phyloP scores from a whole-genome alignment of 2,888 invertebrate species.

The Epirrhoe alternata region DNA sequence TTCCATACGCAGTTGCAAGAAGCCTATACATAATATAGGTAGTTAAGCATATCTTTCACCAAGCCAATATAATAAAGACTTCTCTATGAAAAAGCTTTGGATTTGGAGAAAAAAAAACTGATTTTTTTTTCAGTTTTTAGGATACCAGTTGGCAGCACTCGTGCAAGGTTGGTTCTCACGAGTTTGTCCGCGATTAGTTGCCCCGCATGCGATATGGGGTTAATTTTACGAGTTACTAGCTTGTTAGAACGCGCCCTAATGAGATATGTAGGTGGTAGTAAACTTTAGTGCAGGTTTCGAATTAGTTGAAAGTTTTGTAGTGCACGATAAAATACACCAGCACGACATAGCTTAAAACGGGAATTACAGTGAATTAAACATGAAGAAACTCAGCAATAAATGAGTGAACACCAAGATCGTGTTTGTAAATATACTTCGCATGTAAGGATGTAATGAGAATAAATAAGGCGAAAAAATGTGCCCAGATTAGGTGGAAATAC shows the following conservation, averaged over 20 bases:
- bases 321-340: conserved; percentile 30
- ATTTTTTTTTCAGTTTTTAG: conserved; percentile 6
- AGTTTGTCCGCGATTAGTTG: conserved; percentile 58
- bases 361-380: conserved; percentile 11
- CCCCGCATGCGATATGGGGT: conserved; percentile 54
- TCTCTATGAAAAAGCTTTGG: too few relatives aligned
- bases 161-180: conserved; percentile 57
- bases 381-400: neutral
- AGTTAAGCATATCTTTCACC: too few relatives aligned
- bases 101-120: neutral
- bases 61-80: too few relatives aligned
- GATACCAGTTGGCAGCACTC: conserved; percentile 23
- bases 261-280: conserved; percentile 56
- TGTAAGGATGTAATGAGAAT: neutral
- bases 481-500: too few relatives aligned
- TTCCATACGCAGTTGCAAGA: too few relatives aligned
- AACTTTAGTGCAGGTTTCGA: conserved; percentile 39
- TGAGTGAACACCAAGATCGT: neutral
- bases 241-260: conserved; percentile 59
- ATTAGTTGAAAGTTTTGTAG: conserved; percentile 40
- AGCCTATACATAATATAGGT: too few relatives aligned
- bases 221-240: conserved; percentile 62
- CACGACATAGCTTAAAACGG: conserved; percentile 26
- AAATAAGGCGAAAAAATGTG: neutral
- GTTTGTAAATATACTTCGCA: neutral